These are phyloP conservation scores for Cloeon dipterum DNA, from an alignment of 2,888 invertebrate species.

Conservation along the genomic window DNA sequence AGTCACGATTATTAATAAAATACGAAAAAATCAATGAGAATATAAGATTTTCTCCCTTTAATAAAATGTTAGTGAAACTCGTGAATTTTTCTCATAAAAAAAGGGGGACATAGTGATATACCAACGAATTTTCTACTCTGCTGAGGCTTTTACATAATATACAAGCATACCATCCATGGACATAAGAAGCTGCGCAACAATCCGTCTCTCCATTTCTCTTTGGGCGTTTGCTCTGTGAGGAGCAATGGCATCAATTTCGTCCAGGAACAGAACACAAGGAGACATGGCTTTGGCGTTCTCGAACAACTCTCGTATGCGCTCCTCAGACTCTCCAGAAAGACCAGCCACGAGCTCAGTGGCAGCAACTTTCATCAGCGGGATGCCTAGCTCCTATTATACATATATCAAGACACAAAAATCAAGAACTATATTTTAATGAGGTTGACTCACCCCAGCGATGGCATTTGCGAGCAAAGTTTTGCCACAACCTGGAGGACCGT, in stretches of 20 bases:
- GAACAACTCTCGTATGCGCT: slow-evolving; percentile 75
- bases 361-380: slow-evolving; percentile 68
- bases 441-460: slow-evolving; percentile 45
- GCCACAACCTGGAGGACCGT: slow-evolving; percentile 93
- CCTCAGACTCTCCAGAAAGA: slow-evolving; percentile 89
- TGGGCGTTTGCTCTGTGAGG: slow-evolving; percentile 74
- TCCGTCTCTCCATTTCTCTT: slow-evolving; percentile 87
- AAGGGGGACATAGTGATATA: not conserved
- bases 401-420: not conserved
- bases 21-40: no score
- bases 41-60: no score
- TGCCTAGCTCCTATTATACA: slow-evolving; percentile 39
- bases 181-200: slow-evolving; percentile 77
- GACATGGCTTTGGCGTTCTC: slow-evolving; percentile 50
- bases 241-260: slow-evolving; percentile 93
- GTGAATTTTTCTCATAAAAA: not conserved
- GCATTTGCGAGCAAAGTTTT: slow-evolving; percentile 63
- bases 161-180: slow-evolving; percentile 56
- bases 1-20: no score
- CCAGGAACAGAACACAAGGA: slow-evolving; percentile 77
- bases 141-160: no score
- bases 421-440: slow-evolving; percentile 3
- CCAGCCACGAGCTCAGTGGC: slow-evolving; percentile 87
- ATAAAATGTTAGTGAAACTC: no score
- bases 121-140: not conserved